phyloP scores from a whole-genome alignment of 2,797 vertebrate genomes.

The Neopelma chrysocephalum region DNA sequence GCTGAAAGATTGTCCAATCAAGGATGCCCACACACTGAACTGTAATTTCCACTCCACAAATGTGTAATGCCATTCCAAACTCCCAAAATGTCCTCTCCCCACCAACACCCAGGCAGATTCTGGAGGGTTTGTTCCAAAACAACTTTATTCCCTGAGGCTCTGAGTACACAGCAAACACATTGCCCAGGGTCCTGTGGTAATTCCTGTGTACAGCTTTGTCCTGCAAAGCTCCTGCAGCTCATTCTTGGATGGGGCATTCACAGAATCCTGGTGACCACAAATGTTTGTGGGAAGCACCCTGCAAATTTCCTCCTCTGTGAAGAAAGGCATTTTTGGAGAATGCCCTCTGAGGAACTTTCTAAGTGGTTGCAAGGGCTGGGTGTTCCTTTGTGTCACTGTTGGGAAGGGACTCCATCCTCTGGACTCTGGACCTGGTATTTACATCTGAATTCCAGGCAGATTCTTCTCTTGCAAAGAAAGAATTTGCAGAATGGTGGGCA shows the following conservation, averaged over 20 bases:
- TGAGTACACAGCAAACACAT: background rate
- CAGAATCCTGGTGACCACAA: background rate
- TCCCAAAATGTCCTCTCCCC: constrained; percentile 22
- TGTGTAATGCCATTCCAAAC: constrained; percentile 9
- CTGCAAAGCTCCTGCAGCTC: background rate
- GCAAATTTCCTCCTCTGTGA: background rate
- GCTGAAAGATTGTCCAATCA: constrained; percentile 73
- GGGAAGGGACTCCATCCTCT: background rate
- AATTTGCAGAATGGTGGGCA: background rate
- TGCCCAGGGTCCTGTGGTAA: background rate
- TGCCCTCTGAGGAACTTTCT: background rate
- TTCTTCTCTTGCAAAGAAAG: background rate
- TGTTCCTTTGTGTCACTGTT: background rate
- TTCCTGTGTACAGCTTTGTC: background rate
- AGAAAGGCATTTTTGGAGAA: background rate
- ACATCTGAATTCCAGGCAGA: background rate
- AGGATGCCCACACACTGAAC: constrained; percentile 75
- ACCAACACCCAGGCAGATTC: background rate
- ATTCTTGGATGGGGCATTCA: background rate
- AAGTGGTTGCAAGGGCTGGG: background rate
- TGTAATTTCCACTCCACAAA: constrained; percentile 71
- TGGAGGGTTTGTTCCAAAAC: constrained; percentile 20
- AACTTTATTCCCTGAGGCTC: background rate
- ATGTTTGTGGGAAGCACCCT: background rate
- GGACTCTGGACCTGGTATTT: background rate